A percentile compares a stretch with the other conserved stretches of the same genome.
These are phyloP conservation scores for Vanessa tameamea DNA, from an alignment of 1,140 invertebrate genomes.

Conservation along the genomic window DNA sequence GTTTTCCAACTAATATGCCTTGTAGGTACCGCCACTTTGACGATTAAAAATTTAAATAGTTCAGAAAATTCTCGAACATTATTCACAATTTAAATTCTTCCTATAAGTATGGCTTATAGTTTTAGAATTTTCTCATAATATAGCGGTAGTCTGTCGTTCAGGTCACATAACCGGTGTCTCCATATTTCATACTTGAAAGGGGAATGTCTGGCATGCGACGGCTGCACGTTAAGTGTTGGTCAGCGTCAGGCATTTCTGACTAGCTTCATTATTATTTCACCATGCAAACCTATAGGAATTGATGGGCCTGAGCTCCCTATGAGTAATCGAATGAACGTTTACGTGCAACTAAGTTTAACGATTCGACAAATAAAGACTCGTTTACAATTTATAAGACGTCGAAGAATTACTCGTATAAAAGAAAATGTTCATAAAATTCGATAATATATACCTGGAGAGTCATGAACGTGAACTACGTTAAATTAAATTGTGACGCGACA, in stretches of 20 bases:
- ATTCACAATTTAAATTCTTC: conserved; percentile 42
- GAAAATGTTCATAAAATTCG: conserved; percentile 24
- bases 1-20: conserved; percentile 36
- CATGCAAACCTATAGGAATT: conserved; percentile 35
- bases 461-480: conserved; percentile 29
- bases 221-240: conserved; percentile 58
- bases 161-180: conserved; percentile 51
- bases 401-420: not conserved
- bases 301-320: conserved; percentile 18
- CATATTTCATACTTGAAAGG: conserved; percentile 59
- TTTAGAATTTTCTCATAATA: conserved; percentile 60
- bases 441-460: not conserved
- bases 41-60: conserved; percentile 46
- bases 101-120: conserved; percentile 48
- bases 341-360: not conserved
- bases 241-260: conserved; percentile 56
- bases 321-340: conserved; percentile 19
- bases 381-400: not conserved
- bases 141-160: conserved; percentile 47
- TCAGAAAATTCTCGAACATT: conserved; percentile 34
- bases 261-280: conserved; percentile 64
- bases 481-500: conserved; percentile 61
- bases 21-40: conserved; percentile 29
- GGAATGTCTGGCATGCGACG: conserved; percentile 60
- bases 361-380: not conserved